Evolutionary conservation across 2,113 vertebrate genomes (phyloP).

Genomic region (Psilopogon haemacephalus): DNA sequence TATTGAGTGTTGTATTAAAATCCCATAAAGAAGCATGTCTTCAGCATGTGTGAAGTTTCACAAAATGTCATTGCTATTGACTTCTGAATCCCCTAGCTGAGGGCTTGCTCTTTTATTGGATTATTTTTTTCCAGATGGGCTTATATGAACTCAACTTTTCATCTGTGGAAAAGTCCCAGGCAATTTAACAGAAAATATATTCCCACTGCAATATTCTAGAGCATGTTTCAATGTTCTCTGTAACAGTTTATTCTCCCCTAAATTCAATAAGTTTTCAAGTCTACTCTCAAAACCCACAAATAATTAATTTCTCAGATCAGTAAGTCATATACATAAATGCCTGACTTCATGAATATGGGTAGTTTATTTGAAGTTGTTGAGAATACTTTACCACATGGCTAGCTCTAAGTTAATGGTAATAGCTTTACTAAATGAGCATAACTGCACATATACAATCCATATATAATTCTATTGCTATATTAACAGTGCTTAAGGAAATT

Average conservation of each 20-base stretch:
- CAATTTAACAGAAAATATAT: not conserved
- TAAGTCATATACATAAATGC: not conserved
- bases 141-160: slow-evolving; percentile 25
- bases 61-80: slow-evolving; percentile 38
- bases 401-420: not conserved
- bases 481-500: not conserved
- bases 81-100: slow-evolving; percentile 2
- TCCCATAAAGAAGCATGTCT: not conserved
- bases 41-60: slow-evolving; percentile 32
- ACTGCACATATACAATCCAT: not conserved
- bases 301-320: not conserved
- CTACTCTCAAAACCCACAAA: not conserved
- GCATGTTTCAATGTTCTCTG: not conserved
- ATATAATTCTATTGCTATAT: not conserved
- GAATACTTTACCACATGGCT: not conserved
- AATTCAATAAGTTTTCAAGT: not conserved
- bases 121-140: slow-evolving; percentile 16
- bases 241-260: not conserved
- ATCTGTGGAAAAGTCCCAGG: not conserved
- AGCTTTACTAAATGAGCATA: not conserved
- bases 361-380: not conserved
- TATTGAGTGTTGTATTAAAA: slow-evolving; percentile 18
- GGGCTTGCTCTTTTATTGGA: slow-evolving; percentile 25
- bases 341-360: not conserved
- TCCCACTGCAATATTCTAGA: not conserved